Conservation (phyloP, 2,797 vertebrate species). For the Gallinago stenura region DNA sequence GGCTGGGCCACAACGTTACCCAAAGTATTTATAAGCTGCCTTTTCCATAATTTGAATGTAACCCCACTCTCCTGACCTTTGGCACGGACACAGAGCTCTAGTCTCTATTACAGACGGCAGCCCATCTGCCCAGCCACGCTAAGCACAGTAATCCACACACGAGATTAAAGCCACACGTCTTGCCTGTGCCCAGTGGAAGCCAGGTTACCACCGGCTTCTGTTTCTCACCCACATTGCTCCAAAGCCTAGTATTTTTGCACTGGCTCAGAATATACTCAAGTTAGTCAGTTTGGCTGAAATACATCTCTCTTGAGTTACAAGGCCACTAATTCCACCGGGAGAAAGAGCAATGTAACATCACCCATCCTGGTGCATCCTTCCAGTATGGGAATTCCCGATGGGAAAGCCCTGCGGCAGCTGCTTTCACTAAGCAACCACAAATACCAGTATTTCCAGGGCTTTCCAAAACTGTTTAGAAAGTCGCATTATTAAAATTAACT, state of each 20-base stretch:
- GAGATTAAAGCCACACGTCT: not conserved
- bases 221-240: not conserved
- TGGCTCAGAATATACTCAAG: not conserved
- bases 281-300: not conserved
- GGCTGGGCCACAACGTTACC: not conserved
- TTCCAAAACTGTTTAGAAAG: not conserved
- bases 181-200: not conserved
- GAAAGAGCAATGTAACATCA: fast-evolving
- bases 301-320: not conserved
- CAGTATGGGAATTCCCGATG: fast-evolving
- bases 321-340: not conserved
- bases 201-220: not conserved
- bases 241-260: not conserved
- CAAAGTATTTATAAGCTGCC: not conserved
- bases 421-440: not conserved
- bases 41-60: not conserved
- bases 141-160: slow-evolving; percentile 33
- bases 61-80: not conserved
- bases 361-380: not conserved
- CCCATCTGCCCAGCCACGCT: slow-evolving; percentile 54
- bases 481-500: not conserved
- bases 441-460: not conserved
- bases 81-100: not conserved
- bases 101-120: not conserved
- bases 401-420: not conserved